These are phyloP conservation scores for Cherax quadricarinatus DNA, from an alignment of 1,140 invertebrate species.

Conservation along the genomic window DNA sequence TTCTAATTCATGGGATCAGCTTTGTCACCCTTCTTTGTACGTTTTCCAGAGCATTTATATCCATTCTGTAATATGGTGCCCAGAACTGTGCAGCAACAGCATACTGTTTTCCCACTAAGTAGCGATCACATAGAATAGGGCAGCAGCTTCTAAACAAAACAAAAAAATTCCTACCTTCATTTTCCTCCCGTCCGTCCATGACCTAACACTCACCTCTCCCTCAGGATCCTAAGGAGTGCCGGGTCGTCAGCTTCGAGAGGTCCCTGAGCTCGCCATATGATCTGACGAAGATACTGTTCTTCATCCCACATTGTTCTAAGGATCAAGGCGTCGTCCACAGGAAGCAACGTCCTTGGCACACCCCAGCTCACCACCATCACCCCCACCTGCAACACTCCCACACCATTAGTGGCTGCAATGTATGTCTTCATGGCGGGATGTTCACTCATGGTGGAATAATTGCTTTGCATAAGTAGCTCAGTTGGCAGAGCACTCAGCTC, in stretches of 20 bases:
- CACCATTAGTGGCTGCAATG: not conserved
- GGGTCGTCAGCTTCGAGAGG: slow-evolving; percentile 38
- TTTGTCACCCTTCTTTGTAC: no score
- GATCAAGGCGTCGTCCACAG: not conserved
- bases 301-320: not conserved
- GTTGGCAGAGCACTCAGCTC: no score
- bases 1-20: no score
- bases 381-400: not conserved
- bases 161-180: not conserved
- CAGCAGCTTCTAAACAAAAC: not conserved
- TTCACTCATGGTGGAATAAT: not conserved
- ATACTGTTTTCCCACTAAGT: not conserved
- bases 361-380: slow-evolving; percentile 1
- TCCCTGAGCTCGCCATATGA: slow-evolving; percentile 1
- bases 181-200: no score
- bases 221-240: slow-evolving; percentile 17
- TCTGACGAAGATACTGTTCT: not conserved
- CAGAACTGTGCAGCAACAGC: no score
- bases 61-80: no score
- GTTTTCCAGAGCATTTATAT: no score
- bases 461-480: no score
- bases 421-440: not conserved
- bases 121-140: no score
- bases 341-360: not conserved
- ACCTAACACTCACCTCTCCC: slow-evolving; percentile 20